Conservation (phyloP, 2,888 invertebrate species). For the Beris morrisii region DNA sequence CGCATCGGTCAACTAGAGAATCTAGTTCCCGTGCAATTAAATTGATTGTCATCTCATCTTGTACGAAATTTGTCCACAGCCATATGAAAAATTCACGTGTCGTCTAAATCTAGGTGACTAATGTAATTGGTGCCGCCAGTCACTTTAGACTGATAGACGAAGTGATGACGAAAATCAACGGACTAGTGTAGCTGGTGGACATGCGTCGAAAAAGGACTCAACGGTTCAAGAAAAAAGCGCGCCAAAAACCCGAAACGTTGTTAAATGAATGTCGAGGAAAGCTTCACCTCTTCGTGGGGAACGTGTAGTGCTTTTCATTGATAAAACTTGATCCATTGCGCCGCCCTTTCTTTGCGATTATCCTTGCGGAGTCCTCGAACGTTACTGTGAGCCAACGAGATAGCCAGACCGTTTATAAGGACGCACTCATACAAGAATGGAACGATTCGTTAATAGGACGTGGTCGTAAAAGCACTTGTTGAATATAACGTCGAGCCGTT, state of each 20-base stretch:
- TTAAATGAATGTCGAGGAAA: constrained; percentile 7
- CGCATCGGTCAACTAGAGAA: too few relatives aligned
- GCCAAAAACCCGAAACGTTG: constrained; percentile 10
- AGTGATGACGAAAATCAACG: too few relatives aligned
- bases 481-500: constrained; percentile 17
- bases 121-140: too few relatives aligned
- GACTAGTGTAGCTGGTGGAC: neutral
- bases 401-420: constrained; percentile 31
- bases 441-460: constrained; percentile 35
- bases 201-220: neutral
- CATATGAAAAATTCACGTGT: too few relatives aligned
- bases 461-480: constrained; percentile 34
- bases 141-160: too few relatives aligned
- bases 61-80: too few relatives aligned
- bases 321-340: constrained; percentile 27
- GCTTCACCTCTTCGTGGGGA: neutral
- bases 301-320: constrained; percentile 18
- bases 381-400: neutral
- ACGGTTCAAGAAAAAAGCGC: neutral
- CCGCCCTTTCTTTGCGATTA: constrained; percentile 23
- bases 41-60: too few relatives aligned
- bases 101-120: too few relatives aligned
- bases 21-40: too few relatives aligned
- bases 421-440: constrained; percentile 26
- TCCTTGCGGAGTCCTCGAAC: neutral